Percentiles rank a stretch among this genome's conserved stretches.
These are phyloP conservation scores for Colistium nudipinnis DNA, from an alignment of 2,113 vertebrate species.

Conservation along the genomic window DNA sequence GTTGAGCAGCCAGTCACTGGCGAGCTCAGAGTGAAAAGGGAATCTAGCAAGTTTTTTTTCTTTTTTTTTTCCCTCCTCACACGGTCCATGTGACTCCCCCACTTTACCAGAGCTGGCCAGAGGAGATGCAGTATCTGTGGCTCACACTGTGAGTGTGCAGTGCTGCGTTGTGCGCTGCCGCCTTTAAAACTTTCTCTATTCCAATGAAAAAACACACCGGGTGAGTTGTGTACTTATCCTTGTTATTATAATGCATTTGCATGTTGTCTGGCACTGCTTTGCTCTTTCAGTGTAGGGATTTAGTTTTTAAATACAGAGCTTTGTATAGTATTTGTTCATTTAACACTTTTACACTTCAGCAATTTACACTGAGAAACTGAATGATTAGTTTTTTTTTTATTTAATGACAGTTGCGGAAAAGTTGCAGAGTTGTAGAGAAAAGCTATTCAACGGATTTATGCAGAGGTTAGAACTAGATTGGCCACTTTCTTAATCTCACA, in stretches of 20 bases:
- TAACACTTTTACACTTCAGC: background rate
- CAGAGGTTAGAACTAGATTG: conserved; percentile 3
- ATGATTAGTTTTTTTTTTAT: too few species aligned
- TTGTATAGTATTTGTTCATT: background rate
- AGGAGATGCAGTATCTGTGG: conserved; percentile 71
- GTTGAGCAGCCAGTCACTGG: conserved; percentile 37
- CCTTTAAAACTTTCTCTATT: conserved; percentile 63
- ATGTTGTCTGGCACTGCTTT: conserved; percentile 14
- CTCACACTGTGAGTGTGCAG: conserved; percentile 69
- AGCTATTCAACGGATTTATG: too few species aligned
- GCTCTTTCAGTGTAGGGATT: background rate
- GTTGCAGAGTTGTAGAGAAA: background rate
- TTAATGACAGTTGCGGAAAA: background rate
- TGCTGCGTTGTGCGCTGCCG: conserved; percentile 67
- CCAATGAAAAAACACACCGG: conserved; percentile 82
- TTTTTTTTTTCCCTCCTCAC: conserved; percentile 34
- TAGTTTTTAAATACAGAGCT: background rate
- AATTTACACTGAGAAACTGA: background rate
- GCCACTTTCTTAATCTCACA: background rate
- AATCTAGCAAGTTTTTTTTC: conserved; percentile 67
- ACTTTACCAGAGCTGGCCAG: conserved; percentile 71
- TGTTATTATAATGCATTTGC: background rate
- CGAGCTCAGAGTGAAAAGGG: conserved; percentile 58
- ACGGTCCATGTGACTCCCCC: conserved; percentile 79
- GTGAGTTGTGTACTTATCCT: conserved; percentile 73